Evolutionary conservation across 2,888 invertebrate genomes (phyloP).

Genomic region (Oscheius sp.): DNA sequence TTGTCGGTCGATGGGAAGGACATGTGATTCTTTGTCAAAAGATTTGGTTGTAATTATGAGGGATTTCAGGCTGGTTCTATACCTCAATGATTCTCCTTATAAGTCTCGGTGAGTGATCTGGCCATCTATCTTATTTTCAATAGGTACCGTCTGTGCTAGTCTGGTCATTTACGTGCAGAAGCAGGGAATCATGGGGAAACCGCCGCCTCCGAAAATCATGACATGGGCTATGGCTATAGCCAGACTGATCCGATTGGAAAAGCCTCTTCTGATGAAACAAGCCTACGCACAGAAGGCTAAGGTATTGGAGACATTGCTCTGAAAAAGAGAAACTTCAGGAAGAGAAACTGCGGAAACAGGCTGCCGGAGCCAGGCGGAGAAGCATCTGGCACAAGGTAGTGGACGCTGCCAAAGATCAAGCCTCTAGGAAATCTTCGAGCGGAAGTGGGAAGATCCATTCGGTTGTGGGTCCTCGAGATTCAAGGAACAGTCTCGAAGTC

Average conservation of each 20-base stretch:
- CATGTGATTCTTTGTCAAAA: constrained; percentile 1
- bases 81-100: constrained; percentile 76
- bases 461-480: neutral
- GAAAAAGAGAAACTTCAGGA: neutral
- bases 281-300: constrained; percentile 64
- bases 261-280: constrained; percentile 70
- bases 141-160: no score
- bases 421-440: constrained; percentile 9
- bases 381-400: constrained; percentile 32
- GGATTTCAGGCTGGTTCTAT: constrained; percentile 75
- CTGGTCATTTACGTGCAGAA: constrained; percentile 74
- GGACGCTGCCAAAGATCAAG: constrained; percentile 20
- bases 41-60: neutral
- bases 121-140: constrained; percentile 74
- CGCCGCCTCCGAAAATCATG: constrained; percentile 65
- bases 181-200: constrained; percentile 61
- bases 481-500: constrained; percentile 16
- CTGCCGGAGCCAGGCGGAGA: neutral
- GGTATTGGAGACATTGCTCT: neutral
- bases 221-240: constrained; percentile 63
- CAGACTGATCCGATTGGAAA: constrained; percentile 63
- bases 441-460: neutral
- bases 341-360: constrained; percentile 20
- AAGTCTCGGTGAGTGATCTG: constrained; percentile 74
- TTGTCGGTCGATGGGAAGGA: constrained; percentile 1